Evolutionary conservation across 1,140 invertebrate species (phyloP), one percentile per base, ranked within the genome.

Genomic region (Elymnias hypermnestra): DNA sequence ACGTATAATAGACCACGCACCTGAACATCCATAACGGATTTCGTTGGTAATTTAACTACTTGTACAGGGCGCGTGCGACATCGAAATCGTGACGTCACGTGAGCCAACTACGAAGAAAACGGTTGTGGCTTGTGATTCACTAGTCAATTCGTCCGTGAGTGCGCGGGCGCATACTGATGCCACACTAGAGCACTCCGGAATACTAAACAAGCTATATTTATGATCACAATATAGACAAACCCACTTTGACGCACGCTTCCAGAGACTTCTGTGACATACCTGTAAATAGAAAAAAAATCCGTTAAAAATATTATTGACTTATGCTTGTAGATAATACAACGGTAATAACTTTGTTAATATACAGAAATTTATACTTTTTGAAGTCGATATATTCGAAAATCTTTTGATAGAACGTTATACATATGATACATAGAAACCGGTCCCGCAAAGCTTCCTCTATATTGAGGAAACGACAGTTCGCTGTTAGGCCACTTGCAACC

Each of bases 151-250:
- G 57, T 63, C 59, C 60, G 63, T 62, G 70, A 62, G 61, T 64
- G 70, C 72, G 72, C 75, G 73, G 72, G 76, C 78, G 76, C 75
- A 78, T 79, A 76, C 62, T 78, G 66, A 78, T 83, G 72, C 36
- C 21, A 35, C 48, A 37, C 53, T 28, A 59, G 50, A 63, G 54
- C 65, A 59, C 55, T 53, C 43, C 35, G 15, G 48, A 43, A 51
- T 51, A 44, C 48, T 31, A 29, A 44, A 44, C 15, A 17, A 39
- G 12, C 23, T 21, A 19, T 28, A 37, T 36, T 35, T 23, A 19
- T 39, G 35, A 44, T 40, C 33, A 44, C 19, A 51, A 43, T 26
- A 51, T 37, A 41, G 28, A 51, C 37, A 41, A 26, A 53, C 43
- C 28, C 25, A 46, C 38, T 12, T 42, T 46, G 60, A 57, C 42